Evolutionary conservation across 2,113 vertebrate species (phyloP), one percentile per base, ranked within the genome.

Genomic region (Coregonus clupeaformis): DNA sequence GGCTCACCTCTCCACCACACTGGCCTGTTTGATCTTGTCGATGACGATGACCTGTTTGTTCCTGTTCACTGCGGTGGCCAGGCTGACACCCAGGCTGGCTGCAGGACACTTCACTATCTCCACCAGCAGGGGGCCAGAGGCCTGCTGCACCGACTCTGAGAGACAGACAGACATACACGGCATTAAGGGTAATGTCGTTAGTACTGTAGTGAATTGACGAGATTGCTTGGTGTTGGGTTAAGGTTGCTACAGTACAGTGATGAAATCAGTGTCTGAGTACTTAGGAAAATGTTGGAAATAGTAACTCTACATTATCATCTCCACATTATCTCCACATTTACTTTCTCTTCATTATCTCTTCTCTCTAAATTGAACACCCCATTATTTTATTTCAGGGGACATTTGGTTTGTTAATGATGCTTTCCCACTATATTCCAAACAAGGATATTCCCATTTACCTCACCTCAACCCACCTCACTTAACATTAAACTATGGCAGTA

Each of bases 1-100:
- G n/a, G 6, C 79, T 77, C 90, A 99, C 98, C 98, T 97, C 90
- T 99, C 98, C 69, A 95, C 97, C 71, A 97, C 95, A 0, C 98
- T 98, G 82, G 97, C 98, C 0, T 96, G 86, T 82, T 97, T 98
- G 85, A 99, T 96, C 88, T 96, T 97, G 84, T 99, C 97, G 0
- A 99, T 95, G 77, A 97, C 92, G 68, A 99, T 94, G 76, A 97
- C 95, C 22, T 96, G 95, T 84, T 96, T 99, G 90, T 92, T 95
- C 74, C 94, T 93, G 89, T 97, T 95, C 6, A 81, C 86, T 36
- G 94, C 85, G 1, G 94, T 92, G 16, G 91, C 89, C 70, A 99
- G 93, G 0, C 95, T 94, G 88, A 98, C 95, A 42, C 98, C 97
- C 84, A 99, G 89, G 0, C 93, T 91, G 7, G 95, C 93, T 0